These are phyloP conservation scores for Chouioia cunea DNA, from an alignment of 2,888 invertebrate genomes.

Conservation along the genomic window DNA sequence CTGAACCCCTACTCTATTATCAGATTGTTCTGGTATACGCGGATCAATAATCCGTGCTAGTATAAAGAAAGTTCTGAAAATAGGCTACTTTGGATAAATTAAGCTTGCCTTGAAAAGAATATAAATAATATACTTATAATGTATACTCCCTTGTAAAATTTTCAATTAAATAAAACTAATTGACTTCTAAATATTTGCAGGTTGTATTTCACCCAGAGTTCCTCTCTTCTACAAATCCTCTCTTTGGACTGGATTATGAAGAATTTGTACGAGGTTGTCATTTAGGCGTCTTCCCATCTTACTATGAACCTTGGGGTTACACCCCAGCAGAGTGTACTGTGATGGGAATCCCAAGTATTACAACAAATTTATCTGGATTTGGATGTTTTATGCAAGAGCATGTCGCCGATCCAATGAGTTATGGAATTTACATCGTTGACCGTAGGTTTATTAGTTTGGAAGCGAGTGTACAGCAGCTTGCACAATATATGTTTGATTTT, in stretches of 20 bases:
- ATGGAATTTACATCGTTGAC: slow-evolving; percentile 99
- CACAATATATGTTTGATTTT: slow-evolving; percentile 94
- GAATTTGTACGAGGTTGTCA: slow-evolving; percentile 99
- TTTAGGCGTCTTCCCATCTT: slow-evolving; percentile 98
- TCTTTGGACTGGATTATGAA: slow-evolving; percentile 98
- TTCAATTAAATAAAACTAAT: background rate
- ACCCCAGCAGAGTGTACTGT: slow-evolving; percentile 99
- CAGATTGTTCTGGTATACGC: no score
- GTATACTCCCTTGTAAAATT: no score
- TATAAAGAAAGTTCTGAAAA: no score
- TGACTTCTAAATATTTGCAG: slow-evolving; percentile 68
- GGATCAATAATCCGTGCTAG: no score
- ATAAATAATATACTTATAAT: no score
- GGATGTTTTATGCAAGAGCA: slow-evolving; percentile 99
- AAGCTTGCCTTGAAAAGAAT: no score
- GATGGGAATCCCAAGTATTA: slow-evolving; percentile 99
- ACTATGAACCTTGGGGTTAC: slow-evolving; percentile 99
- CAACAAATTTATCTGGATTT: slow-evolving; percentile 97
- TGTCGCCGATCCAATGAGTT: slow-evolving; percentile 96
- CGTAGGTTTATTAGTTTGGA: slow-evolving; percentile 90
- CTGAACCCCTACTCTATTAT: no score
- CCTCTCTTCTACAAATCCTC: slow-evolving; percentile 94
- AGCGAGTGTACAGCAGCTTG: slow-evolving; percentile 91
- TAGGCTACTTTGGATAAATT: no score
- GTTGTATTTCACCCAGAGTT: slow-evolving; percentile 99